Conservation (phyloP, 2,113 vertebrate species). For the Riparia riparia region DNA sequence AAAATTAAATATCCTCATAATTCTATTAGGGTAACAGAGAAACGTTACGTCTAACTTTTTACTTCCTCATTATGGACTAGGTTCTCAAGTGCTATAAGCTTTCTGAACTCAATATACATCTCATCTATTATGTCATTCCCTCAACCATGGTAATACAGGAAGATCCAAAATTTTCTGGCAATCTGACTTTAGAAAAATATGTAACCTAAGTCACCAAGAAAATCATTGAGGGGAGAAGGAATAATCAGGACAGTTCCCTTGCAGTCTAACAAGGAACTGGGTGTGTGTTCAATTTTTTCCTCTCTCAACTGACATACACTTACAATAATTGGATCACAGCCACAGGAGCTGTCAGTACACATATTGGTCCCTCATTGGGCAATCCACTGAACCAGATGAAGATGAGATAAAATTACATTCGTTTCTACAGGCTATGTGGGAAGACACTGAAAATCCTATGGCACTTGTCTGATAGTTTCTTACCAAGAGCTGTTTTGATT, state of each 20-base stretch:
- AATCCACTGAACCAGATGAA: neutral
- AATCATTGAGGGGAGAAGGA: rapidly evolving
- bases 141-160: neutral
- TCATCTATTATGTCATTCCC: neutral
- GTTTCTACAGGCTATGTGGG: neutral
- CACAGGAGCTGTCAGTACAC: neutral
- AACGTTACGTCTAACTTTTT: neutral
- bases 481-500: neutral
- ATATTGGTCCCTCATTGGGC: neutral
- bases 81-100: neutral
- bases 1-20: neutral
- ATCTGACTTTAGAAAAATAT: neutral
- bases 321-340: neutral
- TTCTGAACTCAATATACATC: neutral
- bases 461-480: neutral
- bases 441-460: neutral
- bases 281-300: neutral
- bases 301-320: neutral
- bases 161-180: neutral
- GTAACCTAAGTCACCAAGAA: neutral
- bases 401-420: neutral
- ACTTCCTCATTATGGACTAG: neutral
- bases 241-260: neutral
- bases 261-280: neutral
- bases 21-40: neutral